phyloP scores from a whole-genome alignment of 2,888 invertebrate genomes.

The Epinotia bilunana region DNA sequence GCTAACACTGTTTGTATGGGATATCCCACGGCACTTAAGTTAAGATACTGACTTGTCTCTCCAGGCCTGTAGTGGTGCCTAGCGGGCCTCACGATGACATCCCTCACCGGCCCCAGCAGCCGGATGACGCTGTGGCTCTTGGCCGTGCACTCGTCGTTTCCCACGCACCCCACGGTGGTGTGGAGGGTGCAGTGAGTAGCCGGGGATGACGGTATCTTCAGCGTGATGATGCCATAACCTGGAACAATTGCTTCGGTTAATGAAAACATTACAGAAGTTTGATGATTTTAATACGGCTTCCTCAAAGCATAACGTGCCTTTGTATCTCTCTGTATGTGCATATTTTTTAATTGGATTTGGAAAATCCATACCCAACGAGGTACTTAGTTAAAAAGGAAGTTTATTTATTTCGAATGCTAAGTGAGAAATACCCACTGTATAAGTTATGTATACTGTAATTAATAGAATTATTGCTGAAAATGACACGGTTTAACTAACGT shows the following conservation, averaged over 20 bases:
- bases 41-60: slow-evolving; percentile 82
- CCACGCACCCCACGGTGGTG: slow-evolving; percentile 85
- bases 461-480: no score
- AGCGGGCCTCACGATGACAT: slow-evolving; percentile 86
- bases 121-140: slow-evolving; percentile 85
- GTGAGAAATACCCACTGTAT: no score
- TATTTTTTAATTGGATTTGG: no score
- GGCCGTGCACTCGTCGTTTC: slow-evolving; percentile 82
- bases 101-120: slow-evolving; percentile 86
- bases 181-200: slow-evolving; percentile 85
- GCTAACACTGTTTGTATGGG: no score
- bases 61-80: slow-evolving; percentile 86
- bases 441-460: no score
- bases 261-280: background rate
- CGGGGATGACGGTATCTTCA: slow-evolving; percentile 85
- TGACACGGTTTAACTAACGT: no score
- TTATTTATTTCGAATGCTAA: no score
- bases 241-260: slow-evolving; percentile 58
- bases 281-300: background rate
- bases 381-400: no score
- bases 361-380: no score
- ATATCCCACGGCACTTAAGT: background rate
- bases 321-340: no score
- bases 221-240: slow-evolving; percentile 87
- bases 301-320: background rate